A percentile compares a stretch with the other conserved stretches of the same genome.
Conservation (phyloP, 1,140 invertebrate species). For the Bombus balteatus region DNA sequence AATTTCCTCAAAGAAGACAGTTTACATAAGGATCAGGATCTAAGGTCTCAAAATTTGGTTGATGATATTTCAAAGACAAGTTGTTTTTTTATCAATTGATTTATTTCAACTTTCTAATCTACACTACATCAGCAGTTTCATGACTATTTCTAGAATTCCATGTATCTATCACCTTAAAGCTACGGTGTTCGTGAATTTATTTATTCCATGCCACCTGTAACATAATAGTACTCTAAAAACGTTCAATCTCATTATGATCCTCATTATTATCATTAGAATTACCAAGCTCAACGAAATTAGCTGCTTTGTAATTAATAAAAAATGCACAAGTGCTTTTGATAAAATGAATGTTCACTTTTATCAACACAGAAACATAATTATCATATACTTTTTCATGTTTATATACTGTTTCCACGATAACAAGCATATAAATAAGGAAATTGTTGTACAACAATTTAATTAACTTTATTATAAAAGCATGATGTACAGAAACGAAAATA, state of each 20-base stretch:
- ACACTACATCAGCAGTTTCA: neutral
- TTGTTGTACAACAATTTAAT: too few species aligned
- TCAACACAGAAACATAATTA: neutral
- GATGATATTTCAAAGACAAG: neutral
- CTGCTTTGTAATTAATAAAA: neutral
- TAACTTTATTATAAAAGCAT: too few species aligned
- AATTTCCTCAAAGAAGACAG: neutral
- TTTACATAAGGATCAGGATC: neutral
- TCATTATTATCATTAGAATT: too few species aligned
- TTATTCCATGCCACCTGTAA: neutral
- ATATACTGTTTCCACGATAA: neutral
- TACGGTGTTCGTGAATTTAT: neutral
- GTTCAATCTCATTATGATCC: neutral
- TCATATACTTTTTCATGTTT: too few species aligned
- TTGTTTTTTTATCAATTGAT: neutral
- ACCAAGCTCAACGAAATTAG: neutral
- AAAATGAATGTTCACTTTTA: neutral
- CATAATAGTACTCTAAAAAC: neutral
- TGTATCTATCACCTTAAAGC: neutral
- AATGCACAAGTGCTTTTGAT: neutral
- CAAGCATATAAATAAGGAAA: too few species aligned
- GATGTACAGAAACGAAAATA: too few species aligned
- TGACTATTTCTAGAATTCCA: neutral
- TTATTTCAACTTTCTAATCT: neutral
- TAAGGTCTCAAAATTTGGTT: neutral